phyloP scores from a whole-genome alignment of 2,113 vertebrate species.

The Axis porcinus region DNA sequence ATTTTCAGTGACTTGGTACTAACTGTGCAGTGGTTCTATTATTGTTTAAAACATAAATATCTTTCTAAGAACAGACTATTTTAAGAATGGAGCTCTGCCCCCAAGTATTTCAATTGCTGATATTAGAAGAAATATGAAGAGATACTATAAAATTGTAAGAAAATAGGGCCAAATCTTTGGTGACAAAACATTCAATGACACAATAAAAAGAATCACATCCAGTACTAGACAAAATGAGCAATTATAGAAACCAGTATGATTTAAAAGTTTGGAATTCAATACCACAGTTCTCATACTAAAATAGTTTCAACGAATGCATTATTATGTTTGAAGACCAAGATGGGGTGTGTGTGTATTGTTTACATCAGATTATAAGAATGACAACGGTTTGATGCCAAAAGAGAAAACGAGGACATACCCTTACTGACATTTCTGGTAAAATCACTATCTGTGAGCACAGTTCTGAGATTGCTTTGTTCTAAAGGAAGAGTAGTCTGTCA shows the following conservation, averaged over 20 bases:
- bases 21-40: background rate
- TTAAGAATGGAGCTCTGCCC: background rate
- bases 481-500: background rate
- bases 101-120: conserved; percentile 3
- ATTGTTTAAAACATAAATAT: conserved; percentile 20
- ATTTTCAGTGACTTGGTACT: conserved; percentile 17
- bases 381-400: background rate
- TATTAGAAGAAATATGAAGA: background rate
- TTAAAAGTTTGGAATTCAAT: background rate
- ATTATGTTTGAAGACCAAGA: background rate
- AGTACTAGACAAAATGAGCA: conserved; percentile 5
- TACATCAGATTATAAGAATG: background rate
- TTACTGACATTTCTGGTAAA: background rate
- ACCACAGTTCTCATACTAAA: background rate
- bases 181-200: conserved; percentile 2
- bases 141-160: background rate
- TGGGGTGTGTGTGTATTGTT: background rate
- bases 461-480: background rate
- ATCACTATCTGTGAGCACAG: background rate
- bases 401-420: background rate
- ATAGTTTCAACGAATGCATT: background rate
- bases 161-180: background rate
- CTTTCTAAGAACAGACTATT: conserved; percentile 35
- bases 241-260: background rate
- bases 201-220: conserved; percentile 7